These are phyloP conservation scores for Oreochromis spilurus DNA, from an alignment of 2,113 vertebrate species.

Conservation along the genomic window DNA sequence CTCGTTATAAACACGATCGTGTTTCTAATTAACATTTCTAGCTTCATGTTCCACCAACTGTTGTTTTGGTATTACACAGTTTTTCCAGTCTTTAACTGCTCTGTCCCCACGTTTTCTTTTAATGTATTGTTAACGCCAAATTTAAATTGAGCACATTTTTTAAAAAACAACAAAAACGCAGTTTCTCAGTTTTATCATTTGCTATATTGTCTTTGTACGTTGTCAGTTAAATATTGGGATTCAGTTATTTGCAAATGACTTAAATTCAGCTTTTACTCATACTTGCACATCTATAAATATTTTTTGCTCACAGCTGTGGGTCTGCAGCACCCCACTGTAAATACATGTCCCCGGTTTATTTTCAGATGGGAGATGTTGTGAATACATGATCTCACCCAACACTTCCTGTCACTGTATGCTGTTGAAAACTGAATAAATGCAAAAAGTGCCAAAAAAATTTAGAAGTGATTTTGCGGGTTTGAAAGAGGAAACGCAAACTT, in stretches of 20 bases:
- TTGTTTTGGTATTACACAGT: accelerated
- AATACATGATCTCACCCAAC: neutral
- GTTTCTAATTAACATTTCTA: neutral
- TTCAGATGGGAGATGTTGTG: neutral
- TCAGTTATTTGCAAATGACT: neutral
- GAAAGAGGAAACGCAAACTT: neutral
- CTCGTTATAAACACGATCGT: neutral
- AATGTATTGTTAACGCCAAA: neutral
- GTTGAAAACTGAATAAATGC: neutral
- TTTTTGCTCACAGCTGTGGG: neutral
- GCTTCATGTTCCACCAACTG: neutral
- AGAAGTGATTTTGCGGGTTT: neutral
- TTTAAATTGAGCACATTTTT: neutral
- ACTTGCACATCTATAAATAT: neutral
- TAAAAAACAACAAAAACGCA: neutral
- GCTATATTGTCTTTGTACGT: neutral
- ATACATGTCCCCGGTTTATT: neutral
- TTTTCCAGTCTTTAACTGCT: too few species aligned
- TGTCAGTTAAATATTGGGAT: neutral
- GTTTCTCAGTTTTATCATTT: neutral
- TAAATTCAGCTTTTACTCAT: neutral
- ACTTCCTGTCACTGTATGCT: neutral
- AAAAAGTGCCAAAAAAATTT: neutral
- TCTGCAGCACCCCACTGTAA: neutral
- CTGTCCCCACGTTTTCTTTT: neutral